Base-by-base conservation (phyloP, 2,888 invertebrate genomes). In the Parnassius glacialis region DNA sequence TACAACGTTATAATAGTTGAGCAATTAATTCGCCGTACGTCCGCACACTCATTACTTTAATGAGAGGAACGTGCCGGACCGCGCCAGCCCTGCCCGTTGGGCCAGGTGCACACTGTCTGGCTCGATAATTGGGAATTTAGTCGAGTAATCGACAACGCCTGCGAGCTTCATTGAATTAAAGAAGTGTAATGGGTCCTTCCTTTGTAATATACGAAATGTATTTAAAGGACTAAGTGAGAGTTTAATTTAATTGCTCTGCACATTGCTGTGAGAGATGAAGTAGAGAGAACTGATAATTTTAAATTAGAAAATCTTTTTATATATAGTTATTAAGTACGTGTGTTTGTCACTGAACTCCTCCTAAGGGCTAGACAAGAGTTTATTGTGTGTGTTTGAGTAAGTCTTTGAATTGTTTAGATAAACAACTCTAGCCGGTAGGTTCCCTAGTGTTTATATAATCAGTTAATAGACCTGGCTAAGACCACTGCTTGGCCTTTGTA, bases 21-120 rank as follows among this genome's bases (percentile, higher is more conserved):
- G 79, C 82, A 85, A 85, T 85, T 85, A 85, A 84, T 84, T 79
- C 78, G 57, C 60, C 67, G 75, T 69, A 67, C 80, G 84, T 80
- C 78, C 80, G 71, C 74, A 65, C 70, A 57, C 78, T 83, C 84
- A 83, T 85, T 86, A 84, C 76, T 78, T 79, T 85, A 87, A 87
- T 84, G 84, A 85, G 80, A 34, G 71, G 65, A 67, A 78, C 81
- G 81, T 80, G 79, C 73, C 69, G 70, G 73, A 57, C 68, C 64
- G 68, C 59, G 69, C 58, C 75, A 74, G 65, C 75, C 76, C 77
- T 75, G 43, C 43, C 48, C 42, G 16, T 25, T 55, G 44, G 13
- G n/a, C 42, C 59, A 58, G 59, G 59, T 62, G 63, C 52, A 52
- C 57, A 57, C 62, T 51, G 57, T 54, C 53, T 52, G 55, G 41